A percentile compares a stretch with the other conserved stretches of the same genome.
phyloP scores from a whole-genome alignment of 1,140 invertebrate genomes.

The Hyposmocoma kahamanoa region DNA sequence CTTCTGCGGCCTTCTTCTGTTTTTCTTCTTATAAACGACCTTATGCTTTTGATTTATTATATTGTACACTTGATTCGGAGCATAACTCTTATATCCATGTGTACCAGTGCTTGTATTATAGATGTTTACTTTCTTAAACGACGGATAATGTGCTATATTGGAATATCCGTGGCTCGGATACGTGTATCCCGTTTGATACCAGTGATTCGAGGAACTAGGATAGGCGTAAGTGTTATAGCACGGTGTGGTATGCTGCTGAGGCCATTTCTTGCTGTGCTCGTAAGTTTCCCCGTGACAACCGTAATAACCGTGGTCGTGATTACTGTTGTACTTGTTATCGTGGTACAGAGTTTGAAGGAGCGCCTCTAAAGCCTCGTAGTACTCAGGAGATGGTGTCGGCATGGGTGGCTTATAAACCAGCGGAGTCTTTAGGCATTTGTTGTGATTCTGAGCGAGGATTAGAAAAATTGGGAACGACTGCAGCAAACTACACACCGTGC shows the following conservation, averaged over 20 bases:
- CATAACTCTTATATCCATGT: conserved; percentile 27
- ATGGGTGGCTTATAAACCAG: conserved; percentile 52
- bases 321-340: conserved; percentile 13
- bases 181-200: neutral
- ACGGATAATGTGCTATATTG: neutral
- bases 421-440: conserved; percentile 51
- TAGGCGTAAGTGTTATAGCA: neutral
- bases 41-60: conserved; percentile 39
- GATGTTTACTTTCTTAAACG: conserved; percentile 7
- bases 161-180: neutral
- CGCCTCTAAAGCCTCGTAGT: conserved; percentile 51
- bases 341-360: conserved; percentile 39
- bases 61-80: conserved; percentile 36
- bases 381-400: conserved; percentile 51
- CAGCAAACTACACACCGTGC: conserved; percentile 46
- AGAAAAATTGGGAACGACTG: conserved; percentile 52
- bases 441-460: conserved; percentile 52
- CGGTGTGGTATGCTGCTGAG: neutral
- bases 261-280: conserved; percentile 6
- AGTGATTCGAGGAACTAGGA: neutral
- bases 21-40: conserved; percentile 39
- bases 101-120: conserved; percentile 11
- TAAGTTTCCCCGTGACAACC: conserved; percentile 8
- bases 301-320: conserved; percentile 5
- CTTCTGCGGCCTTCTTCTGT: conserved; percentile 27